These are phyloP conservation scores for Syritta pipiens DNA, from an alignment of 2,888 invertebrate genomes.

Conservation along the genomic window DNA sequence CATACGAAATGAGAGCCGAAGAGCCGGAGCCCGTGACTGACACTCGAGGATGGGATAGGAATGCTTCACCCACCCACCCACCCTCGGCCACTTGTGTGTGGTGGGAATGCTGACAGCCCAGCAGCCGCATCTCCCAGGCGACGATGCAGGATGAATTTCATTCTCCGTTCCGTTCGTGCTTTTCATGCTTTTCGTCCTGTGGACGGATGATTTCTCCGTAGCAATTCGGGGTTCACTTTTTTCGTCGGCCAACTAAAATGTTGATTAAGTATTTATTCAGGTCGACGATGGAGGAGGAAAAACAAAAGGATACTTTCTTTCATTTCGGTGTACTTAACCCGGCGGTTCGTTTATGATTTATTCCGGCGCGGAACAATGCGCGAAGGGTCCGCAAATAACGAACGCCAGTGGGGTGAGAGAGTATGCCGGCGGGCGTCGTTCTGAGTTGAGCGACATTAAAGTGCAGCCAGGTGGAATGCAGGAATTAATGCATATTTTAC, in stretches of 20 bases:
- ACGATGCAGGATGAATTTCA: conserved; percentile 35
- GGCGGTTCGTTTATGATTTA: conserved; percentile 51
- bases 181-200: conserved; percentile 36
- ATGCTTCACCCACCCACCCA: neutral
- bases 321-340: conserved; percentile 62
- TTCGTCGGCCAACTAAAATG: conserved; percentile 34
- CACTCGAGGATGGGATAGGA: conserved; percentile 4
- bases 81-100: neutral
- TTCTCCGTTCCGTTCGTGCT: neutral
- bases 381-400: conserved; percentile 11
- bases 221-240: conserved; percentile 46
- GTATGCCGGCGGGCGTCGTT: neutral
- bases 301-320: conserved; percentile 45
- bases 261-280: conserved; percentile 66
- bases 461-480: conserved; percentile 54
- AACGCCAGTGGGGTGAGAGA: neutral
- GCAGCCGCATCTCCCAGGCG: conserved; percentile 27
- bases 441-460: conserved; percentile 59
- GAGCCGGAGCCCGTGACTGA: neutral
- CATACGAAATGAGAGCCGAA: conserved; percentile 45
- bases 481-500: conserved; percentile 58
- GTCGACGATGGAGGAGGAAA: conserved; percentile 23
- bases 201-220: conserved; percentile 32
- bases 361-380: conserved; percentile 28
- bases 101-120: conserved; percentile 5